Base-by-base conservation (phyloP, 2,797 vertebrate genomes). In the Cygnus olor region DNA sequence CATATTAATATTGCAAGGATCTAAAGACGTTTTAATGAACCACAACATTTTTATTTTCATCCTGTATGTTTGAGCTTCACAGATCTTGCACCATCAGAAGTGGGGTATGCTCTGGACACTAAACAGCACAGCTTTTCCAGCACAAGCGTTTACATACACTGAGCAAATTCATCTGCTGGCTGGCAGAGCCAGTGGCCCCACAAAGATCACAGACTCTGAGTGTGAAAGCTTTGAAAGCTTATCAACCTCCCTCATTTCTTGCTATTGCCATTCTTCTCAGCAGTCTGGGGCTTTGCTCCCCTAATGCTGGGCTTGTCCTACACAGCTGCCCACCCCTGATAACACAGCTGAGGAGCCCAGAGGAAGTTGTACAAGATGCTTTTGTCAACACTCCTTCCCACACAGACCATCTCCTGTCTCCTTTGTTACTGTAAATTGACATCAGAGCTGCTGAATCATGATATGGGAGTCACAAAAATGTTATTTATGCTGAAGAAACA, bases 291-390 rank as follows among this genome's bases (percentile, higher is more conserved):
- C 88, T 92, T 90, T 88, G 89, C 92, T 95, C 92, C 88, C 71
- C 51, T 56, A 61, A 42, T 65, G 78, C 49, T 63, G 32, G 78
- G 74, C 84, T 94, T 76, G 38, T 78, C 54, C 82, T 89, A 18
- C 79, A 70, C 93, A 93, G 93, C 89, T 97, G 96, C 92, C 89
- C 90, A 95, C 77, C 88, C 40, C 88, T 96, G 93, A 95, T 95
- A 96, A 95, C 92, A 93, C 90, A 97, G 74, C 94, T 95, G 91
- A 94, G 90, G 80, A 91, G 86, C 94, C 80, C 87, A 95, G 89
- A 95, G 97, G 97, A 97, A 97, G 96, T 97, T 97, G 94, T 97
- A 97, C 96, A 96, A 96, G 96, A 95, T 91, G 93, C 92, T 94
- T 95, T 97, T 97, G 96, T 94, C 85, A 44, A 96, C 94, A 96